Base-by-base conservation (phyloP, 2,797 vertebrate species). In the Manis pentadactyla region DNA sequence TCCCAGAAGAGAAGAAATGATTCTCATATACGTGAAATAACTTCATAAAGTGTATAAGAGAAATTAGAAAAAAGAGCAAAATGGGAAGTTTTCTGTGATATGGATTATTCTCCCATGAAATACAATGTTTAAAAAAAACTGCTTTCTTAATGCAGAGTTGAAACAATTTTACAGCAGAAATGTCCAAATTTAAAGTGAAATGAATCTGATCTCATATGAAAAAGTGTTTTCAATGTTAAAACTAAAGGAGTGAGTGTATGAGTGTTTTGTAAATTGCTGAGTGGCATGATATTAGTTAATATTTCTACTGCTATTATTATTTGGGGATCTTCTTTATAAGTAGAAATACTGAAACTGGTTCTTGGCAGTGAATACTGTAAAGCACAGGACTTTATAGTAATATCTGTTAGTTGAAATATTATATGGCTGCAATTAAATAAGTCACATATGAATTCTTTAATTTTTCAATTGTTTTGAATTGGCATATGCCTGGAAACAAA, bases 371-470 rank as follows among this genome's bases (percentile, higher is more conserved):
- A 53, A 55, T 71, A 46, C 46, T 89, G 66, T 34, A 7, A n/a
- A 82, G 21, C 19, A 66, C 5, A 46, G 34, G 5, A 27, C 21
- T 90, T 94, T 31, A 84, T 3, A 57, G 18, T 94, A 87, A 73
- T 57, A 87, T 17, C 37, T 93, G 3, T 82, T 89, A 79, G 77
- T 46, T 69, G 31, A 74, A 12, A 25, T 88, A 61, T 71, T 83
- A 69, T 27, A 34, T 82, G 77, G 87, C n/a, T 85, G 6, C 51
- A 94, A 78, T 91, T 89, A 96, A 86, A 69, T 57, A n/a, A 95
- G 23, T 46, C 87, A 84, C 77, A 83, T 81, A 42, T 86, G 59
- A n/a, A 21, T 96, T 69, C n/a, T 96, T 93, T 94, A 88, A 88
- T n/a, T 87, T 93, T 92, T 74, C 18, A 78, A 11, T 77, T 77